A percentile compares a stretch with the other conserved stretches of the same genome.
Evolutionary conservation across 2,888 invertebrate genomes (phyloP).

Genomic region (Operophtera brumata): DNA sequence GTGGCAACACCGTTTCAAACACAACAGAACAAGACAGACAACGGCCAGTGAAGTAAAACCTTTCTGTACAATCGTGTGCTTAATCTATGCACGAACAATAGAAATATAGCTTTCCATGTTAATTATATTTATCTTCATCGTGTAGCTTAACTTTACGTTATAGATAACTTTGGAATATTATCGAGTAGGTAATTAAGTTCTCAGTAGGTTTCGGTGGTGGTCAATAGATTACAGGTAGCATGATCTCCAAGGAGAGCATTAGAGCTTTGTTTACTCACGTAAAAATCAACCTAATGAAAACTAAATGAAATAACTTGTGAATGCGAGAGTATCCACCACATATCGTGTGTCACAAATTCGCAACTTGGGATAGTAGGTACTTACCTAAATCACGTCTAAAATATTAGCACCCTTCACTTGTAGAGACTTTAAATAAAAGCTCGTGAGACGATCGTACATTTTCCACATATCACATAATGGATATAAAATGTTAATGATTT

Average conservation of each 20-base stretch:
- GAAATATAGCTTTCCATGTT: not conserved
- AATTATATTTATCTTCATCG: not conserved
- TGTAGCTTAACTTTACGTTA: not conserved
- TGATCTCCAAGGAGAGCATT: not conserved
- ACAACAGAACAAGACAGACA: constrained; percentile 22
- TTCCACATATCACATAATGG: constrained; percentile 19
- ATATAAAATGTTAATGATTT: not conserved
- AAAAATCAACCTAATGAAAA: not conserved
- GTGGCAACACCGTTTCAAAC: constrained; percentile 38
- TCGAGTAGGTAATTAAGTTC: not conserved
- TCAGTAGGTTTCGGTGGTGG: too few species aligned
- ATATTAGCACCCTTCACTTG: constrained; percentile 13
- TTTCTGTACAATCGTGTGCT: constrained; percentile 30
- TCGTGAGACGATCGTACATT: constrained; percentile 19
- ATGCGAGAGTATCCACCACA: constrained; percentile 14
- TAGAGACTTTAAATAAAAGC: constrained; percentile 9
- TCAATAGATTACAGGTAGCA: not conserved
- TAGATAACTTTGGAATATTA: not conserved
- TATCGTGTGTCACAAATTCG: constrained; percentile 30
- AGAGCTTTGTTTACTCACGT: not conserved
- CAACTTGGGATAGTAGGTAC: constrained; percentile 24
- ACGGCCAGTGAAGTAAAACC: constrained; percentile 34
- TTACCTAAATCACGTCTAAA: constrained; percentile 18
- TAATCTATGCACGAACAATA: constrained; percentile 4
- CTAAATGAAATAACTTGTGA: constrained; percentile 6